phyloP scores from a whole-genome alignment of 2,113 vertebrate genomes.

The Albula glossodonta region DNA sequence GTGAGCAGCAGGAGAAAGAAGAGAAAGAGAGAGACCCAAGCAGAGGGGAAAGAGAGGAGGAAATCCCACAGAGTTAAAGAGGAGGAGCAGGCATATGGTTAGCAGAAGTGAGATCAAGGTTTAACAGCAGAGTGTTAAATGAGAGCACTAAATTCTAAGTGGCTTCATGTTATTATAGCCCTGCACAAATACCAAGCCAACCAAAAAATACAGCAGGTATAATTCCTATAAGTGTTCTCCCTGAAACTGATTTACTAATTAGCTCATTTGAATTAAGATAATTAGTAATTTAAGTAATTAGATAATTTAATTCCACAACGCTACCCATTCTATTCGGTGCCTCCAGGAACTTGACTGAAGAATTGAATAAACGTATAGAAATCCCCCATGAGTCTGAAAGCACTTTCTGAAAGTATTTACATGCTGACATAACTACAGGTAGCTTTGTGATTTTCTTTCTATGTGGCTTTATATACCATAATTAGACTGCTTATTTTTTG shows the following conservation, averaged over 20 bases:
- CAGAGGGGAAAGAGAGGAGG: background rate
- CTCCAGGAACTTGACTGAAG: background rate
- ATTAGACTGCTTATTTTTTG: background rate
- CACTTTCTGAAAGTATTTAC: too few relatives aligned
- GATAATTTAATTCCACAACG: too few relatives aligned
- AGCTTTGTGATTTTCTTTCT: background rate
- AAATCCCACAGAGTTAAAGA: constrained; percentile 2
- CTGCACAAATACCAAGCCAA: background rate
- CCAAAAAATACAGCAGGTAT: background rate
- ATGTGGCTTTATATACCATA: background rate
- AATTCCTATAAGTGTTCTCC: background rate
- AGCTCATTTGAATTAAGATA: too few relatives aligned
- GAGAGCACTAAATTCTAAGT: background rate
- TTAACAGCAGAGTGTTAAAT: background rate
- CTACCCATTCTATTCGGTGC: background rate
- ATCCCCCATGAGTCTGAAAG: too few relatives aligned
- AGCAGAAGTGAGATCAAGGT: background rate
- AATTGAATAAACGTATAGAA: too few relatives aligned
- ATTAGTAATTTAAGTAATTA: too few relatives aligned
- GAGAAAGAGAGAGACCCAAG: background rate
- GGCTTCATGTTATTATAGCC: background rate
- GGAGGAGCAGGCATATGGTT: background rate
- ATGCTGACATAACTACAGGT: too few relatives aligned
- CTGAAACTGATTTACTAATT: background rate
- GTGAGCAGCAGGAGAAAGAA: constrained; percentile 21